Evolutionary conservation across 2,797 vertebrate genomes (phyloP).

Genomic region (Hypotaenidia philippensis): DNA sequence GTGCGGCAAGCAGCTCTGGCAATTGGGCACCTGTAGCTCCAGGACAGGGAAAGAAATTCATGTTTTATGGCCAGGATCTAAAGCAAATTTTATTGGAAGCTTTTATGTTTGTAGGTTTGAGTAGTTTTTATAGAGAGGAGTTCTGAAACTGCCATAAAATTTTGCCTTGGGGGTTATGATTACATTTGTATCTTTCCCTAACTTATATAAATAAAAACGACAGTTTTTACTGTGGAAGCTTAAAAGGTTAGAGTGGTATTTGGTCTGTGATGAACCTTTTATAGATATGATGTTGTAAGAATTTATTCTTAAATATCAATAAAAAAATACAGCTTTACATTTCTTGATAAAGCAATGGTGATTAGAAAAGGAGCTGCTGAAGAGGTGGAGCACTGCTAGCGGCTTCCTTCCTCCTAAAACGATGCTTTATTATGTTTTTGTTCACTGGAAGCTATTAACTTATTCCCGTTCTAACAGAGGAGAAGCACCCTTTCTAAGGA

Average conservation of each 20-base stretch:
- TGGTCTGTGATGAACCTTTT: conserved; percentile 82
- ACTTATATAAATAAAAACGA: conserved; percentile 86
- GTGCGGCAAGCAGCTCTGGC: neutral
- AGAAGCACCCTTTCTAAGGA: neutral
- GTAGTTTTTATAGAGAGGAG: conserved; percentile 83
- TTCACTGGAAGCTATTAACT: neutral
- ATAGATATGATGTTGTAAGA: conserved; percentile 78
- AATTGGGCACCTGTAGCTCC: conserved; percentile 56
- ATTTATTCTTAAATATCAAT: conserved; percentile 81
- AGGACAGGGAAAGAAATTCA: conserved; percentile 59
- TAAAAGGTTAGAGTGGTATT: conserved; percentile 85
- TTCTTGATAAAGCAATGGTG: conserved; percentile 71
- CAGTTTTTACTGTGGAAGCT: conserved; percentile 85
- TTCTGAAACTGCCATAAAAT: conserved; percentile 84
- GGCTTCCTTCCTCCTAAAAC: neutral
- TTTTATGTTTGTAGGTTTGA: conserved; percentile 82
- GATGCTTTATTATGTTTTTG: neutral
- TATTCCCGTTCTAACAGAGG: neutral
- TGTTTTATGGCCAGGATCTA: conserved; percentile 78
- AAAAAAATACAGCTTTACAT: conserved; percentile 77
- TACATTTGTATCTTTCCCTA: conserved; percentile 85
- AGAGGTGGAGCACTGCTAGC: neutral
- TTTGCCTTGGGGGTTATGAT: conserved; percentile 83
- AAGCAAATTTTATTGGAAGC: conserved; percentile 84
- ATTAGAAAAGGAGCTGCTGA: conserved; percentile 41